Base-by-base conservation (phyloP, 2,797 vertebrate genomes). In the Malacoraja senta region DNA sequence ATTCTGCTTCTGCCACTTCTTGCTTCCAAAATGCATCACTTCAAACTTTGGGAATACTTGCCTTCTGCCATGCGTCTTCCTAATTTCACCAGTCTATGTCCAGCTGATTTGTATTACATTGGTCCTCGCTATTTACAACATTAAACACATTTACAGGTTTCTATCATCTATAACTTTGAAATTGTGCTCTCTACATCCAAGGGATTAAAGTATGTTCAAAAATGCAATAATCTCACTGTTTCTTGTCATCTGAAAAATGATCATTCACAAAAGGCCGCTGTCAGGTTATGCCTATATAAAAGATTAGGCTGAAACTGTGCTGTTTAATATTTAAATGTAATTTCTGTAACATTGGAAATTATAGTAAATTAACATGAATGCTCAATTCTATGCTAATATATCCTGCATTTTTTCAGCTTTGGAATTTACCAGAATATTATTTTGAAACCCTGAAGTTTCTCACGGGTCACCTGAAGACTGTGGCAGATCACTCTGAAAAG, bases 391-490 rank as follows among this genome's bases (percentile, higher is more conserved):
- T 9, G 15, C 4, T 44, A 76, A 92, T 92, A 17, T 8, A 38
- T 9, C 26, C 68, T 79, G 12, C 65, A 65, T 88, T n/a, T 68
- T 8, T 93, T 7, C 94, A 99, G 99, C 99, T 99, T 94, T 97
- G 97, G 78, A 98, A 99, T 95, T 97, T 99, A 72, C 98, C 99
- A 0, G 97, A 97, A 94, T 96, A 99, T 95, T 98, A 99, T 94
- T 99, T 98, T 1, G 98, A 99, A 96, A 99, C 99, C 0, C 96
- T 99, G 93, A 99, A 99, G 94, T 99, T 99, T 96, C 95, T 99
- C 93, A 97, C 99, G 72, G 95, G 96, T 76, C 99, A 99, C 94
- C 95, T 99, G 94, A 99, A 99, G 95, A 99, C 98, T 9, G 97
- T 99, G 0, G 99, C 98, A 0, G 98, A 99, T 95, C 95, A 97